phyloP scores from a whole-genome alignment of 2,888 invertebrate species.

The Conops quadrifasciatus region DNA sequence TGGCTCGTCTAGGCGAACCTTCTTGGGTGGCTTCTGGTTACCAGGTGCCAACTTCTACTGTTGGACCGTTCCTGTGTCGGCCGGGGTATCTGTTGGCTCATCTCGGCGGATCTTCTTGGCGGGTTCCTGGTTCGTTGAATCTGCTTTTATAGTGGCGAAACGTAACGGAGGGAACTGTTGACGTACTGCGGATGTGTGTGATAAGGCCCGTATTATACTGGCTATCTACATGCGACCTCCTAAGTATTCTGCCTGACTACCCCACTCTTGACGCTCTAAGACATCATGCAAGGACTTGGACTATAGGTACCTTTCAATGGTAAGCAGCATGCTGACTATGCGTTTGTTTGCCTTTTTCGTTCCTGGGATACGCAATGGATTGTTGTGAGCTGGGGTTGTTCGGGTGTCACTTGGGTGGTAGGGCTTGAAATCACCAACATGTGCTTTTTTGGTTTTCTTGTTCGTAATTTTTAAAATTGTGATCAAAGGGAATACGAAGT shows the following conservation, averaged over 20 bases:
- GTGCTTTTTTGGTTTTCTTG: neutral
- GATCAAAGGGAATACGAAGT: neutral
- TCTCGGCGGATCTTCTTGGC: too few species aligned
- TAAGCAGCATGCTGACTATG: neutral
- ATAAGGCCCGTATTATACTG: neutral
- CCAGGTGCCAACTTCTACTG: too few species aligned
- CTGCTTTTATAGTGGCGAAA: neutral
- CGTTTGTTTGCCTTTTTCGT: neutral
- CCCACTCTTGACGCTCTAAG: too few species aligned
- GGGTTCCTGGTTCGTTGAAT: neutral
- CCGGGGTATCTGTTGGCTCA: neutral
- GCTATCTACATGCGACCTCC: too few species aligned
- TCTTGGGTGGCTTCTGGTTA: too few species aligned
- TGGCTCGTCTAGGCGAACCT: too few species aligned
- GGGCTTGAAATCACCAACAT: neutral
- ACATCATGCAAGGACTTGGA: too few species aligned
- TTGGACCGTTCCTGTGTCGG: neutral
- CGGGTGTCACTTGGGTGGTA: too few species aligned
- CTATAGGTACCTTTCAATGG: neutral
- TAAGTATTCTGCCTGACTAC: neutral
- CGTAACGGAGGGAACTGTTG: neutral
- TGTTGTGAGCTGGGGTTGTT: neutral
- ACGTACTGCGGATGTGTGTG: neutral
- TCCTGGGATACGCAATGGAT: neutral
- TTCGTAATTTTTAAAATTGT: neutral